A percentile compares a stretch with the other conserved stretches of the same genome.
phyloP scores from a whole-genome alignment of 2,113 vertebrate genomes.

The Mormyrus iriodes region DNA sequence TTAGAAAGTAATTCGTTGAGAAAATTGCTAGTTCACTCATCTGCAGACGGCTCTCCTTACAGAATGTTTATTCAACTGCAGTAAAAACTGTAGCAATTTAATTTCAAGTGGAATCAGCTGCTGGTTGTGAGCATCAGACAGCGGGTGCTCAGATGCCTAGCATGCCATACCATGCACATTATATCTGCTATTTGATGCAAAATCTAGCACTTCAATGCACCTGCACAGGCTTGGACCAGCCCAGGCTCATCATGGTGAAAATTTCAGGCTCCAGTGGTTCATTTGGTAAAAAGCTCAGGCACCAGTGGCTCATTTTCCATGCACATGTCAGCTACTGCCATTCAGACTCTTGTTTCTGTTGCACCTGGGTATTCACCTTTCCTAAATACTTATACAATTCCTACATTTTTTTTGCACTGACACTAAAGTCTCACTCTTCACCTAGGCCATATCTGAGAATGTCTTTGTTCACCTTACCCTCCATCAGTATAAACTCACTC shows the following conservation, averaged over 20 bases:
- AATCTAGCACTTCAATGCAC: conserved; percentile 2
- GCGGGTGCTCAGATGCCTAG: not conserved
- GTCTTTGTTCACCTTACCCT: not conserved
- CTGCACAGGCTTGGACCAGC: not conserved
- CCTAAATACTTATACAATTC: not conserved
- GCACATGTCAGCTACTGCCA: not conserved
- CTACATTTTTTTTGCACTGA: not conserved
- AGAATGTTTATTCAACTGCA: not conserved
- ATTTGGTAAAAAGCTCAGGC: not conserved
- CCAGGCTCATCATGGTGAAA: not conserved
- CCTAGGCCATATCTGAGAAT: not conserved
- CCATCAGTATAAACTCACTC: not conserved
- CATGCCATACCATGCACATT: not conserved
- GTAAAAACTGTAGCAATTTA: not conserved
- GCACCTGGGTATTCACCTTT: too few relatives aligned
- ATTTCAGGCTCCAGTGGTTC: not conserved
- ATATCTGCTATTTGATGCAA: not conserved
- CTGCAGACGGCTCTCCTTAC: not conserved
- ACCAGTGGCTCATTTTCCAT: not conserved
- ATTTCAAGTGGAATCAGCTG: not conserved
- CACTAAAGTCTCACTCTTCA: not conserved
- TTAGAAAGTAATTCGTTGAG: not conserved
- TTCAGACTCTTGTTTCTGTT: too few relatives aligned
- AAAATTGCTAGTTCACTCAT: not conserved
- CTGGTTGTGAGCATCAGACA: not conserved